Base-by-base conservation (phyloP, 2,797 vertebrate species). In the Acanthurus lineatus region DNA sequence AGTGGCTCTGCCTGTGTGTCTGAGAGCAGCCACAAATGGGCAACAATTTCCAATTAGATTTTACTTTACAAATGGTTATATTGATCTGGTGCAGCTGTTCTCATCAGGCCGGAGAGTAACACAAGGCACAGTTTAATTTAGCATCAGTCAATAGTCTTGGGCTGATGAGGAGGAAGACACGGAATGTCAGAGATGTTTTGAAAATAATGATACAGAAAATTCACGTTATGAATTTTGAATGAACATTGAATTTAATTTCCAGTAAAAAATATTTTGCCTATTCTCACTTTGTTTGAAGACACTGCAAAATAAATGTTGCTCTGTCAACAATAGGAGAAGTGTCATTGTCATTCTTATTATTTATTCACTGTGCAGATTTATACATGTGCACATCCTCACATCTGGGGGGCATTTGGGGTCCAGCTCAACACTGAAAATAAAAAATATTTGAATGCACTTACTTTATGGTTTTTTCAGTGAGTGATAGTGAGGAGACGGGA, bases 21-120 rank as follows among this genome's bases (percentile, higher is more conserved):
- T 83, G 63, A 48, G 79, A 70, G 76, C 69, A 16, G 62, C 17
- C 22, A 12, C 84, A 89, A 89, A 93, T 72, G 57, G 73, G 82
- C 61, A 88, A 84, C 87, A 86, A 88, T 92, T 92, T 89, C 83
- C 91, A 92, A 90, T 90, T 91, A 86, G 88, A 89, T 91, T 91
- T 85, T 54, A 88, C 88, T 89, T 92, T 88, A 77, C 87, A 81
- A 87, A 91, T 85, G 77, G 86, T 91, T 79, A 47, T 86, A 94
- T 93, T 90, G 92, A 94, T 91, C 81, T 38, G 66, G 45, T 81
- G 84, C 77, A 79, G 91, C 88, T 89, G 79, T 62, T 86, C 84
- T 92, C 88, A 88, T 92, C 81, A 92, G 62, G 79, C 79, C 51
- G 76, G 67, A 73, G 81, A 82, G 85, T 83, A 83, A 83, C 86